These are phyloP conservation scores for Chloromyia formosa DNA, from an alignment of 2,888 invertebrate genomes.

Conservation along the genomic window DNA sequence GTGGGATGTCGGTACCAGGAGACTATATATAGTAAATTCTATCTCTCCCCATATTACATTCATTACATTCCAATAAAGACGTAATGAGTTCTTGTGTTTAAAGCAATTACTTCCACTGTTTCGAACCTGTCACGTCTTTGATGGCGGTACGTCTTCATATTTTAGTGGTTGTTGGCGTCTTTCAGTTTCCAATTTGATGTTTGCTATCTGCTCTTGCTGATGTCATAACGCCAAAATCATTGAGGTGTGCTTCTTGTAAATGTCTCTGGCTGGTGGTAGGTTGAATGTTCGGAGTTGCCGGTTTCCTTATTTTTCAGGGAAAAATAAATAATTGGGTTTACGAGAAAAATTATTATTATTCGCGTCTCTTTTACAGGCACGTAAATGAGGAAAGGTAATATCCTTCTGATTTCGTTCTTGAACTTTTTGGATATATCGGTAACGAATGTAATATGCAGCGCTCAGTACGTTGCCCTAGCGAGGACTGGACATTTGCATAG, in stretches of 20 bases:
- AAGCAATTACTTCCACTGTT: slow-evolving; percentile 48
- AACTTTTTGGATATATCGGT: too few species aligned
- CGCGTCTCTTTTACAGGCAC: too few species aligned
- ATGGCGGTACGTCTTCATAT: slow-evolving; percentile 42
- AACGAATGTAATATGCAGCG: too few species aligned
- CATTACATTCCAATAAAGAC: slow-evolving; percentile 45
- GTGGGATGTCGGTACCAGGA: neutral
- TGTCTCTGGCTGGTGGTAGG: neutral
- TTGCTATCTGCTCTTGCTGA: slow-evolving; percentile 31
- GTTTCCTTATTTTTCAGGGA: too few species aligned
- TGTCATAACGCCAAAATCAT: slow-evolving; percentile 41
- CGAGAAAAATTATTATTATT: too few species aligned
- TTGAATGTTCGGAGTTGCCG: neutral
- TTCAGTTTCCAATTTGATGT: slow-evolving; percentile 26
- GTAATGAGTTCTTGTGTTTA: slow-evolving; percentile 46
- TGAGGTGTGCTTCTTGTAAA: slow-evolving; percentile 22
- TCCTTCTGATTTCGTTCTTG: too few species aligned
- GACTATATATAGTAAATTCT: neutral
- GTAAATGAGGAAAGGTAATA: too few species aligned
- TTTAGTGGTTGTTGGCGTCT: slow-evolving; percentile 20
- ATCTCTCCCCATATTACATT: slow-evolving; percentile 4
- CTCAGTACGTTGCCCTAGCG: too few species aligned
- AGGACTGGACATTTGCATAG: too few species aligned
- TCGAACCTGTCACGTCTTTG: slow-evolving; percentile 45
- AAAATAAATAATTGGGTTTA: too few species aligned